Percentiles rank a stretch among this genome's conserved stretches.
Conservation (phyloP, 2,113 vertebrate species). For the Lophochroa leadbeateri region DNA sequence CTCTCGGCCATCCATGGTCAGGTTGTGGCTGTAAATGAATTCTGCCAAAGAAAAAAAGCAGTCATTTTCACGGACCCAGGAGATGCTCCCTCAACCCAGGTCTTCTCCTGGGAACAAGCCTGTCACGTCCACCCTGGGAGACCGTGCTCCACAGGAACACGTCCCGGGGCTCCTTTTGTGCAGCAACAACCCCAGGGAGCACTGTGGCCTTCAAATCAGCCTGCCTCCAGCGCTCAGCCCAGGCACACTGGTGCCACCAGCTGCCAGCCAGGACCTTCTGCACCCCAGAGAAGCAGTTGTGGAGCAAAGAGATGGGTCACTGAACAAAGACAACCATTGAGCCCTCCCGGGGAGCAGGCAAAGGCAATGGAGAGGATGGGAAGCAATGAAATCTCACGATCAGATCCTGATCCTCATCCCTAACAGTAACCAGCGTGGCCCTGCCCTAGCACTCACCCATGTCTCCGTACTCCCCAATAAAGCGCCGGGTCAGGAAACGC, state of each 20-base stretch:
- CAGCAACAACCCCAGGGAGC: not conserved
- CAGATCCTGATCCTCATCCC: not conserved
- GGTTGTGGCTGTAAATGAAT: constrained; percentile 84
- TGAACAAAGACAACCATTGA: not conserved
- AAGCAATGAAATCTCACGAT: not conserved
- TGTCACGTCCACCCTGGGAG: not conserved
- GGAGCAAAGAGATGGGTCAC: not conserved
- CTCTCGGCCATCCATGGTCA: constrained; percentile 79
- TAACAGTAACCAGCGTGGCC: not conserved
- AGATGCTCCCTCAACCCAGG: not conserved
- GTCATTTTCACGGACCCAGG: not conserved
- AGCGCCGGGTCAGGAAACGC: constrained; percentile 86
- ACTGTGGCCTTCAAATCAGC: not conserved
- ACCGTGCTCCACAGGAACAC: not conserved
- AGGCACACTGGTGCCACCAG: not conserved
- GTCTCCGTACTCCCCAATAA: constrained; percentile 89
- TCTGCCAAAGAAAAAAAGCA: constrained; percentile 63
- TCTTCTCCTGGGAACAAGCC: not conserved
- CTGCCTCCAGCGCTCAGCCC: not conserved
- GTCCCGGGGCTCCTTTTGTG: fast-evolving
- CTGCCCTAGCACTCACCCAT: constrained; percentile 75
- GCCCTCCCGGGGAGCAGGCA: not conserved
- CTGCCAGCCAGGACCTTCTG: not conserved
- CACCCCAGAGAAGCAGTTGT: not conserved
- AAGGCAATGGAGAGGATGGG: not conserved